phyloP scores from a whole-genome alignment of 1,140 invertebrate genomes.

The Penaeus chinensis region DNA sequence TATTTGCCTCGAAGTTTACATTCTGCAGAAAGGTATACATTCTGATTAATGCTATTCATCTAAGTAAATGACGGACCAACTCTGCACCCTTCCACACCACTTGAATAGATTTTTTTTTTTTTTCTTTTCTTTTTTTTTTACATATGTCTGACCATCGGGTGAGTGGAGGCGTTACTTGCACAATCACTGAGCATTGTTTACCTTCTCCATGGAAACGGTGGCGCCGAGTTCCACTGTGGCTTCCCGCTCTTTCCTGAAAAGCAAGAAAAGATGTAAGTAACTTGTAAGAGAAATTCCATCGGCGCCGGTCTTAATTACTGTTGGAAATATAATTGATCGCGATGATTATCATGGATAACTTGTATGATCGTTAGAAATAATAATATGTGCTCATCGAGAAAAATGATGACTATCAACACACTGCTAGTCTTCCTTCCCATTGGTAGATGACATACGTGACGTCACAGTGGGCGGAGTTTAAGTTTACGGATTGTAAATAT shows the following conservation, averaged over 20 bases:
- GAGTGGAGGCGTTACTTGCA: not conserved
- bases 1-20: not conserved
- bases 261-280: not conserved
- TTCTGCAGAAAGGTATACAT: not conserved
- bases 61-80: slow-evolving; percentile 23
- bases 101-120: not conserved
- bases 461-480: slow-evolving; percentile 33
- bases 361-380: no score
- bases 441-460: slow-evolving; percentile 25
- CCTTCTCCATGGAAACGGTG: slow-evolving; percentile 32
- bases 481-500: not conserved
- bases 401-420: slow-evolving; percentile 25
- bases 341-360: no score
- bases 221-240: not conserved
- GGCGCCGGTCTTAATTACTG: no score
- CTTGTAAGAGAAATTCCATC: not conserved
- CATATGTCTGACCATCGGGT: no score
- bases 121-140: no score
- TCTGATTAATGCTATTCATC: slow-evolving; percentile 35
- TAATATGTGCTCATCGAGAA: not conserved
- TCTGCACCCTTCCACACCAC: not conserved
- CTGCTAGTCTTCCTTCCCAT: slow-evolving; percentile 16
- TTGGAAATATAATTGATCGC: no score
- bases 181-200: slow-evolving; percentile 29
- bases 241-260: not conserved